These are phyloP conservation scores for Operophtera brumata DNA, from an alignment of 2,888 invertebrate genomes.

Conservation along the genomic window DNA sequence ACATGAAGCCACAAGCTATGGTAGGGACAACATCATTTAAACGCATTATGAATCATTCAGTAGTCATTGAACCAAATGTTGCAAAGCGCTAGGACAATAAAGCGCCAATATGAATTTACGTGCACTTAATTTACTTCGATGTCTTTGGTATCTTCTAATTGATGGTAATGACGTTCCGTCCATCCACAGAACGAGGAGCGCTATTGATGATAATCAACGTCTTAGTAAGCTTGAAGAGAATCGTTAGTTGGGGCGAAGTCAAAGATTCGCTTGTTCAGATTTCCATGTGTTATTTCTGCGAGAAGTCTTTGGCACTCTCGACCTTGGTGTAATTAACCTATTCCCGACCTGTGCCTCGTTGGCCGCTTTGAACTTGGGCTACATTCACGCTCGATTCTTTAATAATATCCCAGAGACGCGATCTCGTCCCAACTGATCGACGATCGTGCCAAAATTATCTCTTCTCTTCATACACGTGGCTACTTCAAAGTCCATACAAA, in stretches of 20 bases:
- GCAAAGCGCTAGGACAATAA: conserved; percentile 15
- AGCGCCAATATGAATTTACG: conserved; percentile 18
- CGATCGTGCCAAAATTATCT: conserved; percentile 68
- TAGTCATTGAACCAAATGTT: conserved; percentile 44
- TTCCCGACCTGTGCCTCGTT: conserved; percentile 56
- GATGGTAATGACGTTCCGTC: conserved; percentile 13
- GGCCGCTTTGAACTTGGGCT: conserved; percentile 73
- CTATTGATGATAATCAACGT: conserved; percentile 20
- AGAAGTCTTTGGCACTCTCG: conserved; percentile 51
- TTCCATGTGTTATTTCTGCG: conserved; percentile 37
- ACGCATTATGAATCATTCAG: conserved; percentile 51
- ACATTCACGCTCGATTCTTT: conserved; percentile 65
- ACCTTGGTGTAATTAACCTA: conserved; percentile 76
- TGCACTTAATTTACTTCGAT: conserved; percentile 16
- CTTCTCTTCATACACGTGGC: conserved; percentile 57
- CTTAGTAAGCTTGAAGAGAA: conserved; percentile 24
- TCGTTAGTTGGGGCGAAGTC: conserved; percentile 44
- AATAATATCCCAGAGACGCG: conserved; percentile 61
- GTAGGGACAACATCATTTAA: conserved; percentile 50
- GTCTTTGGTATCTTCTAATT: conserved; percentile 14
- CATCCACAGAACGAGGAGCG: conserved; percentile 8
- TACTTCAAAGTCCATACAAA: conserved; percentile 29
- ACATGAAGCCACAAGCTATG: conserved; percentile 49
- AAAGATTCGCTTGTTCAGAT: conserved; percentile 43
- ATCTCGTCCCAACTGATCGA: conserved; percentile 45